A percentile compares a stretch with the other conserved stretches of the same genome.
Conservation (phyloP, 2,113 vertebrate species). For the Patagioenas fasciata region DNA sequence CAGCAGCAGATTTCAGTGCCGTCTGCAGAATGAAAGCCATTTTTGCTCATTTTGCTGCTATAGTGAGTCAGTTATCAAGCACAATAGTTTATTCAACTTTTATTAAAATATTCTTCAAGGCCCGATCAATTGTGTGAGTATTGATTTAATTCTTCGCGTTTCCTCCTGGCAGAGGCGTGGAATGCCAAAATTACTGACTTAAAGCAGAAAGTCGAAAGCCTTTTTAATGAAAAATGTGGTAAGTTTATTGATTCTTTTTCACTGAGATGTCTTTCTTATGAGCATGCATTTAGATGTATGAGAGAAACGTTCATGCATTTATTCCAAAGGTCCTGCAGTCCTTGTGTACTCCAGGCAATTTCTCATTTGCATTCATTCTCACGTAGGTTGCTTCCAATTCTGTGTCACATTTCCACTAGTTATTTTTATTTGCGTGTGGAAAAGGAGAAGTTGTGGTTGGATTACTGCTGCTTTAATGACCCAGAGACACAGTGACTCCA, state of each 20-base stretch:
- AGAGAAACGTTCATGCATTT: not conserved
- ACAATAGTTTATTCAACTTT: not conserved
- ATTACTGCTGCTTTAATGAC: not conserved
- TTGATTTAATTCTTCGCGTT: not conserved
- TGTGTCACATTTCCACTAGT: not conserved
- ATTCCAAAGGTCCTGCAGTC: not conserved
- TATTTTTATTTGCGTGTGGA: not conserved
- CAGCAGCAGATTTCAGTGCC: not conserved
- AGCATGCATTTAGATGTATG: not conserved
- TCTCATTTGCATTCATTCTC: not conserved
- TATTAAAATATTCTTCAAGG: not conserved
- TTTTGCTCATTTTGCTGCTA: not conserved
- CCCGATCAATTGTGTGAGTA: not conserved
- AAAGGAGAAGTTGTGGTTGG: not conserved
- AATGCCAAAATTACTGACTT: slow-evolving; percentile 80
- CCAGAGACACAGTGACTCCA: not conserved
- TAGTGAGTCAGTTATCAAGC: not conserved
- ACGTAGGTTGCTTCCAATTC: not conserved
- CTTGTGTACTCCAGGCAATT: not conserved
- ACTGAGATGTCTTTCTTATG: not conserved
- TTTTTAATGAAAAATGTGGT: slow-evolving; percentile 84
- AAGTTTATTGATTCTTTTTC: slow-evolving; percentile 32
- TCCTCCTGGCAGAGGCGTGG: slow-evolving; percentile 76
- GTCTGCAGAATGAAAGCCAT: not conserved
- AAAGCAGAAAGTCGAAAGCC: slow-evolving; percentile 79